Evolutionary conservation across 2,113 vertebrate genomes (phyloP), one percentile per base, ranked within the genome.

Genomic region (Progne subis): DNA sequence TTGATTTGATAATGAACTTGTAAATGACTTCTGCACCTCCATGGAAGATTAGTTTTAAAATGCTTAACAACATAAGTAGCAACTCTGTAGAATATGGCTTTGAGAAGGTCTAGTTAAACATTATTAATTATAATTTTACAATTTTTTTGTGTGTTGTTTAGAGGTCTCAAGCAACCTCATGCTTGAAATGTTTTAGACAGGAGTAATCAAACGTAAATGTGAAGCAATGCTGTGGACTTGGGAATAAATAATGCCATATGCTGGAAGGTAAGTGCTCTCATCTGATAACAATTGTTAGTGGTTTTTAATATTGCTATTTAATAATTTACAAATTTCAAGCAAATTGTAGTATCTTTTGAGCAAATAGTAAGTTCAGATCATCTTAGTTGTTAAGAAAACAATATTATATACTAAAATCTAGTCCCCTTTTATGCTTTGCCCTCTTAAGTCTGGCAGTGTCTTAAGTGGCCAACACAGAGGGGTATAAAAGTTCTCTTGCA

Each of bases 391-490:
- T 37, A 23, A 74, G 8, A 23, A 46, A 61, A 37, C 32, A 34
- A 18, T 47, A 13, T 20, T 5, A 20, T 26, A 20, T 72, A 17
- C 19, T 53, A 8, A 53, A 56, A 44, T 41, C 18, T 61, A 32
- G 5, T 68, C 88, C 95, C 97, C 96, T 95, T 96, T 96, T 86
- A 83, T 91, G 97, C 97, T 97, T 98, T 98, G 97, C 97, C 96
- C 98, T 98, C 98, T 98, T 98, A 97, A 98, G 97, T 97, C 98
- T 94, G 44, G 1, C 29, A 5, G 95, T 98, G 98, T 98, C 97
- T 98, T 98, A 97, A 97, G 97, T 98, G 98, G 97, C 98, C 96
- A 98, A 98, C 47, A 98, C 95, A 87, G 98, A 97, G 98, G 98
- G 98, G 98, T 96, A 98, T 63, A 98, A 59, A 44, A 98, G 59